Conservation (phyloP, 1,140 invertebrate genomes). For the Cydia amplana region DNA sequence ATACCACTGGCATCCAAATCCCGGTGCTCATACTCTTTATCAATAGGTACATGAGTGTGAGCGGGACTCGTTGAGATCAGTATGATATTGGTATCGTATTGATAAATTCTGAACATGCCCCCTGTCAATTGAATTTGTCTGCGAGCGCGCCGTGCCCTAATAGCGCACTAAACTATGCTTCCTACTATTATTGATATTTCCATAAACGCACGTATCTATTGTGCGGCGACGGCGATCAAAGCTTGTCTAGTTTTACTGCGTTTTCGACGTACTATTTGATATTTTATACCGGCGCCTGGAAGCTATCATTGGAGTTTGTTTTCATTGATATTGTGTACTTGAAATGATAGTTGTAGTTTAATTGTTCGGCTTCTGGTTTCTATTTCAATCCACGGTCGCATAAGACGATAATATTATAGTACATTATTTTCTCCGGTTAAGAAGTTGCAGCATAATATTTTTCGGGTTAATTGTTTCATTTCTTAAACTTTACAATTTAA, state of each 20-base stretch:
- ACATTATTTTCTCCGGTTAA: no score
- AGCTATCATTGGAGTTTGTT: conserved; percentile 36
- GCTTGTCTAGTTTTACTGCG: conserved; percentile 53
- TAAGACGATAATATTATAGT: not conserved
- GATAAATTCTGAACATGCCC: conserved; percentile 44
- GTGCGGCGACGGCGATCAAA: conserved; percentile 47
- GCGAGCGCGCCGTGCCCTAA: conserved; percentile 70
- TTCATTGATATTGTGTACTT: conserved; percentile 47
- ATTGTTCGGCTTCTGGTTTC: conserved; percentile 39
- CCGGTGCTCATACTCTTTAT: not conserved
- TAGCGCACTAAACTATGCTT: conserved; percentile 68
- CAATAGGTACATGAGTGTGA: not conserved
- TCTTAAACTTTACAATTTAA: no score
- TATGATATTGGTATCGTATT: not conserved
- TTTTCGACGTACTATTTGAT: conserved; percentile 54
- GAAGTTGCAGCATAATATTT: no score
- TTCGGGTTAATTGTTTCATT: no score
- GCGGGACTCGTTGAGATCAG: not conserved
- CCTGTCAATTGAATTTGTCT: conserved; percentile 78
- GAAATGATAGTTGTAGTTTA: conserved; percentile 44
- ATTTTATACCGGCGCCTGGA: conserved; percentile 50
- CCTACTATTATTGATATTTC: conserved; percentile 68
- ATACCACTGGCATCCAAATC: not conserved
- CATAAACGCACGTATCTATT: conserved; percentile 59
- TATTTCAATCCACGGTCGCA: not conserved